A percentile compares a stretch with the other conserved stretches of the same genome.
These are phyloP conservation scores for Sebastes hubbsi DNA, from an alignment of 2,797 vertebrate species.

Conservation along the genomic window DNA sequence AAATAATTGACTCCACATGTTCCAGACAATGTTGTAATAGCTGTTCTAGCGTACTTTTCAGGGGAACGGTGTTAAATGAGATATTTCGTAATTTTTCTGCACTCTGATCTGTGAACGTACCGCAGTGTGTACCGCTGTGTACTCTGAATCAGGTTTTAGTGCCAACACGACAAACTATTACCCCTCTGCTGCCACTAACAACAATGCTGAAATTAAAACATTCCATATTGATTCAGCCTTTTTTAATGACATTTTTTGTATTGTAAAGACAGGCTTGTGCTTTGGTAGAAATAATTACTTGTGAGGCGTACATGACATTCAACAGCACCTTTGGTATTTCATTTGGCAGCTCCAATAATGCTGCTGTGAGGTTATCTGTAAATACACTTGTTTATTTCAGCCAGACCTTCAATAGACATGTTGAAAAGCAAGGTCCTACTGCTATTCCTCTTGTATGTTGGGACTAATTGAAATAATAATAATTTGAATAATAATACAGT, in stretches of 20 bases:
- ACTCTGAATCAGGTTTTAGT: not conserved
- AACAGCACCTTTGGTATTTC: constrained; percentile 18
- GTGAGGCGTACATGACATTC: not conserved
- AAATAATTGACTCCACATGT: constrained; percentile 81
- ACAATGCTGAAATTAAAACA: constrained; percentile 8
- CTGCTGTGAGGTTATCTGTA: not conserved
- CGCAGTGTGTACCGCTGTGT: not conserved
- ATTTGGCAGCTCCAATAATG: not conserved
- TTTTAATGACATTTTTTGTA: constrained; percentile 1
- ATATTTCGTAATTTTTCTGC: constrained; percentile 22
- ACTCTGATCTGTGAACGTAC: not conserved
- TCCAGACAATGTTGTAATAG: constrained; percentile 66
- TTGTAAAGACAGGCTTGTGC: not conserved
- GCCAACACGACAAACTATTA: not conserved
- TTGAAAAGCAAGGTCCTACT: not conserved
- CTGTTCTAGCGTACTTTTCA: constrained; percentile 53
- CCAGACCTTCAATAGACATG: not conserved
- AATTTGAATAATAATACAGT: not conserved
- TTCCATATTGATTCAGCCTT: constrained; percentile 14
- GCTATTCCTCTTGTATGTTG: not conserved
- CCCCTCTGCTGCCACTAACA: not conserved
- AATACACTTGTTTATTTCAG: constrained; percentile 2
- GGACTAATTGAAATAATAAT: not conserved
- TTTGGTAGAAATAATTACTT: not conserved
- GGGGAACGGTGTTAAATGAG: constrained; percentile 43